A percentile compares a stretch with the other conserved stretches of the same genome.
Conservation (phyloP, 2,113 vertebrate species). For the Apus apus region DNA sequence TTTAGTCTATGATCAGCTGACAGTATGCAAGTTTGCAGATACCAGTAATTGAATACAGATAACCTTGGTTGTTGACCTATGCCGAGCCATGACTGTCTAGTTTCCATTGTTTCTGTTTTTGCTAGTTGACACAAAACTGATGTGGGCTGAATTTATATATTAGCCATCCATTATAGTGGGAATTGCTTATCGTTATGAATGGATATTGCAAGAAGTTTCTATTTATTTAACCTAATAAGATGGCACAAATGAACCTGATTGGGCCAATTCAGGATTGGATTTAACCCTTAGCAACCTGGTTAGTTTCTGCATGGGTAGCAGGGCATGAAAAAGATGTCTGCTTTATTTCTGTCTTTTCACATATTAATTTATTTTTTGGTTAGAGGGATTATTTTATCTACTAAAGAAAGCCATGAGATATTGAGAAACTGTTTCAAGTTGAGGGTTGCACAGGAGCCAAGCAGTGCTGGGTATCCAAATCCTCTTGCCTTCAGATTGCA, state of each 20-base stretch:
- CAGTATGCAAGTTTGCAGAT: slow-evolving; percentile 83
- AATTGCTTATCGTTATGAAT: slow-evolving; percentile 74
- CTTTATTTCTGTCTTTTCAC: not conserved
- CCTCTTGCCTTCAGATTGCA: not conserved
- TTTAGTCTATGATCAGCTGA: slow-evolving; percentile 79
- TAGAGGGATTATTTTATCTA: not conserved
- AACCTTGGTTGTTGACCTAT: slow-evolving; percentile 83
- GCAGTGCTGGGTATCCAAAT: not conserved
- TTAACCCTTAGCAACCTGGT: slow-evolving; percentile 42
- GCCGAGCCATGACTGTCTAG: slow-evolving; percentile 73
- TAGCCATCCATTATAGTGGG: slow-evolving; percentile 71
- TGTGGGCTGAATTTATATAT: slow-evolving; percentile 77
- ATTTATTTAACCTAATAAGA: slow-evolving; percentile 74
- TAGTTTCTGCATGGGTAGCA: not conserved
- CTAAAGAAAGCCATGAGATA: not conserved
- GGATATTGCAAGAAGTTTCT: slow-evolving; percentile 72
- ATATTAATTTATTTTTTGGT: not conserved
- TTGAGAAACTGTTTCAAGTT: slow-evolving; percentile 2
- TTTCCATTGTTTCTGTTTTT: slow-evolving; percentile 79
- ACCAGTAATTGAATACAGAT: slow-evolving; percentile 82
- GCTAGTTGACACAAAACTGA: slow-evolving; percentile 74
- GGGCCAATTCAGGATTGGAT: not conserved
- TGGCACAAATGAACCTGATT: slow-evolving; percentile 55
- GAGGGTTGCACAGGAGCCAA: not conserved
- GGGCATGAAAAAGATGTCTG: not conserved